phyloP scores from a whole-genome alignment of 2,888 invertebrate species.

The Macaria liturata region DNA sequence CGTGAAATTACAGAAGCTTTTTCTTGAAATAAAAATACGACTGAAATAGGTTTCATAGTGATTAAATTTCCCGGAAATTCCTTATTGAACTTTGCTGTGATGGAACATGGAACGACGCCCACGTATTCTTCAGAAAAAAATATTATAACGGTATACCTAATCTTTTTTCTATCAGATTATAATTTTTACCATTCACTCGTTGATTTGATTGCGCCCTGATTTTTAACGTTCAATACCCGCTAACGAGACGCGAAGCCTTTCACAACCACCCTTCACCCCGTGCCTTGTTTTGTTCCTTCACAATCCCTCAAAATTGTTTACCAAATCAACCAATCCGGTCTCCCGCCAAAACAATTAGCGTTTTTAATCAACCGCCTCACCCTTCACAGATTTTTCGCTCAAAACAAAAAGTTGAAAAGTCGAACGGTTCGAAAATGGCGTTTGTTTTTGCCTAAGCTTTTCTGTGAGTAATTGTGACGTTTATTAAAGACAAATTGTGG shows the following conservation, averaged over 20 bases:
- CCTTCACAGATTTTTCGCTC: slow-evolving; percentile 41
- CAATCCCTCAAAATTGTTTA: slow-evolving; percentile 53
- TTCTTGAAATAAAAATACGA: too few relatives aligned
- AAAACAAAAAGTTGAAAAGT: slow-evolving; percentile 1
- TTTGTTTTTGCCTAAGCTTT: background rate
- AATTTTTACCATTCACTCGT: slow-evolving; percentile 46
- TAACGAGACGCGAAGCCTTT: slow-evolving; percentile 52
- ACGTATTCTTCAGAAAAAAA: too few relatives aligned
- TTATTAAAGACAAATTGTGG: slow-evolving; percentile 58
- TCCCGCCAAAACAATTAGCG: slow-evolving; percentile 56
- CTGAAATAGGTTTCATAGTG: too few relatives aligned
- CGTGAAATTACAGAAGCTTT: too few relatives aligned
- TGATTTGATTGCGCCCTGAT: slow-evolving; percentile 56
- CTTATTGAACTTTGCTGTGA: too few relatives aligned
- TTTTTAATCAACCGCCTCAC: slow-evolving; percentile 48
- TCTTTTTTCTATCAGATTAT: background rate
- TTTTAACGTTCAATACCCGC: slow-evolving; percentile 54
- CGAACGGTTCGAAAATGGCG: background rate
- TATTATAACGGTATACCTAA: background rate
- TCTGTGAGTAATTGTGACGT: slow-evolving; percentile 24
- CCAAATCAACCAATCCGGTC: slow-evolving; percentile 48
- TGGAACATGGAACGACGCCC: too few relatives aligned
- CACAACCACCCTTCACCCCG: slow-evolving; percentile 25
- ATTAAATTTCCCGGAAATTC: too few relatives aligned
- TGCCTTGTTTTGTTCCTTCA: slow-evolving; percentile 49